Evolutionary conservation across 2,797 vertebrate genomes (phyloP), one percentile per base, ranked within the genome.

Genomic region (Sebastes hubbsi): DNA sequence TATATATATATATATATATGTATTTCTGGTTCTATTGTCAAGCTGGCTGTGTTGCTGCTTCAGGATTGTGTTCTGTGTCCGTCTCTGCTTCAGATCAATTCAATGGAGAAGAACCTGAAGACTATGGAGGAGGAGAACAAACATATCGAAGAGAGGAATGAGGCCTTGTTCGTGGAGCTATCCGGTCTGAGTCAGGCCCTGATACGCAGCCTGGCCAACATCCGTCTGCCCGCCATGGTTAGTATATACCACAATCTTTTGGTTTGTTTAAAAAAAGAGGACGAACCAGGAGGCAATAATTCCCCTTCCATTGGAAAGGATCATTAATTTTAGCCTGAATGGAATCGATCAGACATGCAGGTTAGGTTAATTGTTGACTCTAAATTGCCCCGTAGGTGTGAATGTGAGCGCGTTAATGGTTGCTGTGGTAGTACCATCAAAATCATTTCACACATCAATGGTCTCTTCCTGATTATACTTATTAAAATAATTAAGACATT

Each of bases 71-170:
- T 60, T 46, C 2, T 78, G 49, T 52, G 13, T 66, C 3, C 77
- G n/a, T 38, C 13, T 81, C 14, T 68, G 59, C 55, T 80, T 65
- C 74, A 99, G 99, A 99, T 99, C 91, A 97, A 97, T 29, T 97
- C 96, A 56, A 99, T 99, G 98, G 98, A 99, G 94, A 98, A 96
- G 89, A 99, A 98, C 94, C 96, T 99, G 82, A 97, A 97, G 94
- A 98, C 88, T 93, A 98, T 99, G 54, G 98, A 99, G 85, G 97
- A 99, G 75, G 99, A 99, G 88, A 99, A 99, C 75, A 98, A 97
- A 89, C 96, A 98, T 81, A 99, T 99, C 1, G 99, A 99, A 92
- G 97, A 99, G 91, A 98, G 96, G 93, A 99, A 99, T 0, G 97
- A 99, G 86, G 97, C 98, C 86, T 95, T 99, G 93, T 99, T 98